Evolutionary conservation across 2,797 vertebrate species (phyloP), one percentile per base, ranked within the genome.

Genomic region (Galaxias olidus): DNA sequence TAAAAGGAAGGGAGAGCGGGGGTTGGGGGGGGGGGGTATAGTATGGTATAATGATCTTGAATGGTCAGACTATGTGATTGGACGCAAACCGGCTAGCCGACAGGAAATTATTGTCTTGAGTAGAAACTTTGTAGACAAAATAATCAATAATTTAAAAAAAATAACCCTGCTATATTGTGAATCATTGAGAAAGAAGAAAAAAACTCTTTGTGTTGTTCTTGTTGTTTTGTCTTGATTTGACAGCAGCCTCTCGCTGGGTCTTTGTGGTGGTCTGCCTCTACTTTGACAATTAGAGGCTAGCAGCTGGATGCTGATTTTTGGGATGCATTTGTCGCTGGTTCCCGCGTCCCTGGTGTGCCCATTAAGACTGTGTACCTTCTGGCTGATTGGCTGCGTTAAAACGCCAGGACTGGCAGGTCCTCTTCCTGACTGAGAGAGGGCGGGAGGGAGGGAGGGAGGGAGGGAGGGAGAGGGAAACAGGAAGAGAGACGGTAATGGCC

Each of bases 221-320:
- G 8, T 14, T 53, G 15, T 20, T 12, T 20, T 30, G 13, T 41
- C 4, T 20, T n/a, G 20, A 13, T 59, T 9, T 19, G 4, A 11
- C 42, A 14, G 76, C 77, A 75, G 74, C 70, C 52, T 68, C 75
- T 69, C 71, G 68, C 79, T 83, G 74, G 69, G 18, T 66, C 10
- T 66, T 12, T 41, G 53, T 73, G 67, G 75, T 84, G 85, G 56
- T 84, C n/a, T 79, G 71, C 79, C 80, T 71, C 83, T 86, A 80
- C 82, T 81, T 82, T 80, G 71, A 84, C 78, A 84, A 85, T 90
- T 86, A 88, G 76, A 77, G 49, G 60, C 77, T n/a, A 82, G 78
- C 83, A 86, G 84, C 87, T 87, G 87, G 84, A 83, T 72, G 78
- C 71, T 87, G 86, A 86, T 86, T 86, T 81, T 62, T 40, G 63